Base-by-base conservation (phyloP, 2,888 invertebrate genomes). In the Caenorhabditis doughertyi region DNA sequence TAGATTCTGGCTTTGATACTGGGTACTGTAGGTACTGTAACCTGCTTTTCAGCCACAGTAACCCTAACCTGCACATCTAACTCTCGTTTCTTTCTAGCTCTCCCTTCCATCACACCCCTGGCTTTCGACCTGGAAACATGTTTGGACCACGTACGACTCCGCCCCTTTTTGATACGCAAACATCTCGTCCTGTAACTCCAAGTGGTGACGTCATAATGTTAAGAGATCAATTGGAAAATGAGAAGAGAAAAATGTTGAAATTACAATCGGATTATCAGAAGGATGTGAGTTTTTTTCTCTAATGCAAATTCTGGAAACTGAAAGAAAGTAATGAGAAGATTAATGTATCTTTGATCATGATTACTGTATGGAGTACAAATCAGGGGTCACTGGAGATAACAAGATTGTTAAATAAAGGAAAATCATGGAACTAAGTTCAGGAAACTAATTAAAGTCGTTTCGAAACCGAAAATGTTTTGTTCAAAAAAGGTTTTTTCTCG, bases 171-270 rank as follows among this genome's bases (percentile, higher is more conserved):
- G 65, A 67, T 7, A 13, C 60, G 0, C n/a, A 21, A n/a, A 4
- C 18, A 21, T 39, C 39, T 8, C 64, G 83, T 23, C 76, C 73
- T 9, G 29, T 51, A 0, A 68, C 81, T 1, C 79, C 79, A 18
- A 73, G 53, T 55, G 85, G 85, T 5, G 81, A 83, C n/a, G 16
- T 80, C 11, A 35, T 65, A 13, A 79, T 85, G 85, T 18, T 84
- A 3, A 74, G 65, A 21, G 80, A 68, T 35, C 70, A 77, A 47
- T 29, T 82, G 49, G 84, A 84, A 16, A 79, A 76, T 55, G 77
- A 80, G 56, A 64, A 58, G 47, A 39, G 64, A 27, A 76, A 81
- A 44, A 44, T 53, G 27, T 62, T 65, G 16, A 74, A 51, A n/a
- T 5, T 74, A 11, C 53, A 64, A 18, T 11, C 27, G 0, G 70